These are phyloP conservation scores for Cervus canadensis DNA, from an alignment of 2,113 vertebrate genomes.

Conservation along the genomic window DNA sequence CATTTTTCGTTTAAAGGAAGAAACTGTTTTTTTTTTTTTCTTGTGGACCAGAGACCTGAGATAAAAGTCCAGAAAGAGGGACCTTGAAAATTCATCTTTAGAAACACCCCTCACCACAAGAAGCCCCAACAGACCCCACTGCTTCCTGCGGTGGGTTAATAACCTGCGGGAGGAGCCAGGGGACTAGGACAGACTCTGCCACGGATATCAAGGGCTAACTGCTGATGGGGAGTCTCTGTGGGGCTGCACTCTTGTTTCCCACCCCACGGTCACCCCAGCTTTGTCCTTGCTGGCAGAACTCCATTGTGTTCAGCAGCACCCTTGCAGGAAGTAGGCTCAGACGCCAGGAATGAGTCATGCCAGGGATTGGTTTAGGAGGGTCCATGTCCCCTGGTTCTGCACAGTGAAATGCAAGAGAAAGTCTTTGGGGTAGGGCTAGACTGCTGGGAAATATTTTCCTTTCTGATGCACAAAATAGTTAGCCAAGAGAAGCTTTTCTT, in stretches of 20 bases:
- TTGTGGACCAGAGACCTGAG: background rate
- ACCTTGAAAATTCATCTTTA: background rate
- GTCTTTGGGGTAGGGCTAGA: background rate
- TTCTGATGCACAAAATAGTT: background rate
- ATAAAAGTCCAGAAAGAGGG: background rate
- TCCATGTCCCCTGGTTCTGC: background rate
- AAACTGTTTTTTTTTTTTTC: background rate
- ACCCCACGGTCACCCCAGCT: background rate
- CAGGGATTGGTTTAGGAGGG: background rate
- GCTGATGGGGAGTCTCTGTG: background rate
- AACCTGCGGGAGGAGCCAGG: background rate
- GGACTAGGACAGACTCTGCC: background rate
- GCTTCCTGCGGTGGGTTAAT: background rate
- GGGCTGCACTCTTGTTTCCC: background rate
- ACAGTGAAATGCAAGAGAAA: background rate
- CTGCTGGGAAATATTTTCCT: background rate
- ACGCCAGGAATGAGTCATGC: background rate
- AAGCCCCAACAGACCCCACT: background rate
- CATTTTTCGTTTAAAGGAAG: background rate
- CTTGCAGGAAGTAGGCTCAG: background rate
- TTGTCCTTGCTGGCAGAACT: background rate
- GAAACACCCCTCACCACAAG: fast-evolving
- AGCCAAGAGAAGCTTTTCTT: background rate
- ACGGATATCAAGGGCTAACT: background rate
- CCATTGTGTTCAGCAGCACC: background rate